Evolutionary conservation across 2,797 vertebrate genomes (phyloP), one percentile per base, ranked within the genome.

Genomic region (Melanotaenia parkinsoni): DNA sequence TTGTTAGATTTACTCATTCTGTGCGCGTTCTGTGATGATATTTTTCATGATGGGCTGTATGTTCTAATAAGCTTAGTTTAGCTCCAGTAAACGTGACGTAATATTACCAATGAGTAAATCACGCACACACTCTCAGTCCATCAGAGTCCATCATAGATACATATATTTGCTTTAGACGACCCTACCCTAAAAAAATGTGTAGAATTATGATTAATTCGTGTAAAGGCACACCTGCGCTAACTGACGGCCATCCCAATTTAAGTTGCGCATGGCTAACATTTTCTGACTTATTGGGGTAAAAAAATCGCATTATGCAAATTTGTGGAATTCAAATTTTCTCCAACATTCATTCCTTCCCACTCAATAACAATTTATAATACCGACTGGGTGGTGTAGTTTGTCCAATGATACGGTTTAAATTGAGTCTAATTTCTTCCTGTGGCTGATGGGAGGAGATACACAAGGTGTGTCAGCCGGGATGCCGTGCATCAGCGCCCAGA

Each of bases 241-340:
- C 71, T 35, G 45, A 56, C 70, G 74, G 71, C 77, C 81, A 74
- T 63, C 56, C 76, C 58, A 81, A 86, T 89, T 71, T 80, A 83
- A 86, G 86, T 85, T 85, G 67, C 35, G 53, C 81, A 28, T 76
- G 73, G 71, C 68, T 86, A 84, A 68, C 53, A 50, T 62, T 87
- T 89, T 77, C 74, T 83, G 88, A 88, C 63, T 76, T 81, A 58
- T 70, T 81, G 51, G 18, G 38, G 50, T 30, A 14, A 10, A 1
- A 37, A 83, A 81, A 89, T 83, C 47, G 54, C 33, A 88, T 86
- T 86, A 89, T 87, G 85, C 80, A 88, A 89, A 91, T 88, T 28
- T 67, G 14, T 47, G 69, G 63, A 50, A n/a, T 77, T 35, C 43
- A 86, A 2, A 83, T 83, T 78, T 85, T 60, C 67, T 72, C 43